Evolutionary conservation across 2,797 vertebrate genomes (phyloP), one percentile per base, ranked within the genome.

Genomic region (Botia almorhae): DNA sequence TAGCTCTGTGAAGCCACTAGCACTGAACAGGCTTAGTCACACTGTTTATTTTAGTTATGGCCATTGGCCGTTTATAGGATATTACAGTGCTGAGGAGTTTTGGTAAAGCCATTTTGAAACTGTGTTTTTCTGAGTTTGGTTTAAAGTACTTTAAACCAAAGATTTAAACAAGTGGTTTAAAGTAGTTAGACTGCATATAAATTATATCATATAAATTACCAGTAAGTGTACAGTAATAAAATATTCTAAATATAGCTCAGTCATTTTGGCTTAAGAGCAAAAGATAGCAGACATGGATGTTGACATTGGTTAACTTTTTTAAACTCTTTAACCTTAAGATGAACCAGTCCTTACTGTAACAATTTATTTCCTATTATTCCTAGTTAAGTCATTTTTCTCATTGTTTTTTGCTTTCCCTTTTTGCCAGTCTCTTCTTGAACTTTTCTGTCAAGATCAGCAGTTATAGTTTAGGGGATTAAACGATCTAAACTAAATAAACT

Each of bases 171-270:
- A 10, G n/a, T 74, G 2, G 10, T 61, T 48, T 63, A 46, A 63
- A 64, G 56, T 58, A 63, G 23, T 63, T 74, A n/a, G 61, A 36
- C 17, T 39, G 23, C 16, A 63, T 39, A 21, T 2, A 53, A 58
- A 8, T 80, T 80, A 33, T 73, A 72, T 80, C 11, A 50, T 56
- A 71, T 26, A 69, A 72, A 50, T 79, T 3, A 78, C 70, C 17
- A 51, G n/a, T 23, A 33, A 36, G 26, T 33, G 33, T 2, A 33
- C 33, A 33, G 33, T 33, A 78, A 19, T 36, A 29, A 76, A 68
- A 19, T 67, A 46, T 53, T 33, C 12, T 51, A 71, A 55, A 76
- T 76, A 75, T 19, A 80, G 68, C 19, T 36, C 71, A 74, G 2
- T 68, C 16, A 17, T 73, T 72, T 74, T 48, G 13, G 26, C 46